Conservation (phyloP, 2,888 invertebrate species). For the Escarpia spicata region DNA sequence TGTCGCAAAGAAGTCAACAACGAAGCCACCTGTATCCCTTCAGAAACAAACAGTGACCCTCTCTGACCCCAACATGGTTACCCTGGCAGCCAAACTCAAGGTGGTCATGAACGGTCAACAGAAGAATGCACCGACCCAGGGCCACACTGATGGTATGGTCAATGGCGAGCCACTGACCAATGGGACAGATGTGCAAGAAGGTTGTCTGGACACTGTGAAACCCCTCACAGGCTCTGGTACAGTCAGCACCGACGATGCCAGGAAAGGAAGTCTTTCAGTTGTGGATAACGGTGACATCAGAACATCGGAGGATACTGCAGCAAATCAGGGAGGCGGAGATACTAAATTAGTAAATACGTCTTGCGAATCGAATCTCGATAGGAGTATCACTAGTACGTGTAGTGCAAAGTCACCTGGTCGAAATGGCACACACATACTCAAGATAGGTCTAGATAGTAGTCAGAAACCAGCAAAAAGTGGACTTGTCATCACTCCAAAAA, state of each 20-base stretch:
- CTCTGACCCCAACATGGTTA: not conserved
- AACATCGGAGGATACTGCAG: not conserved
- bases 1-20: conserved; percentile 2
- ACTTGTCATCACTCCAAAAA: not conserved
- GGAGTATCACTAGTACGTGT: conserved; percentile 12
- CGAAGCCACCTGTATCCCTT: not conserved
- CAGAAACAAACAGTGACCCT: not conserved
- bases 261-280: not conserved
- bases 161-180: not conserved
- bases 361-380: not conserved
- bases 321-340: not conserved
- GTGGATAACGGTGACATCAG: not conserved
- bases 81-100: not conserved
- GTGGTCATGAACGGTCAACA: not conserved
- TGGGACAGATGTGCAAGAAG: not conserved
- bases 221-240: not conserved
- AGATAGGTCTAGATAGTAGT: not conserved
- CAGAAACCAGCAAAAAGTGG: not conserved
- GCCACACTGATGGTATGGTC: not conserved
- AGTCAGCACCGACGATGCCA: not conserved
- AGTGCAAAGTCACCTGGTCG: not conserved
- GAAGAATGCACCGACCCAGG: not conserved
- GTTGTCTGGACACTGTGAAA: not conserved
- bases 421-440: not conserved
- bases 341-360: not conserved